These are phyloP conservation scores for Eledona agricola DNA, from an alignment of 2,888 invertebrate species.

Conservation along the genomic window DNA sequence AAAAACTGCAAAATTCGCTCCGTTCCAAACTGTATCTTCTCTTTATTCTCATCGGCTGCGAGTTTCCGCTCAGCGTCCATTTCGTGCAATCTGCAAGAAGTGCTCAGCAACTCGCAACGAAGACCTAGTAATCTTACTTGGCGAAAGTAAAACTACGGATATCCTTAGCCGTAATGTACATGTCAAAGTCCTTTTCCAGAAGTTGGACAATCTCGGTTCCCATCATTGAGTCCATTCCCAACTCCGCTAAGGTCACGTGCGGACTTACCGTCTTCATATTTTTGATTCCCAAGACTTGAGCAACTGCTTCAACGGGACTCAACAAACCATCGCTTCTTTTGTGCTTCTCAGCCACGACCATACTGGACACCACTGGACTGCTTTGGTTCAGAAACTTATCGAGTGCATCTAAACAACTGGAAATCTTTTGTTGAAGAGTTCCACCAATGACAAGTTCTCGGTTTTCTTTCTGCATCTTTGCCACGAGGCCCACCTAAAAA, in stretches of 20 bases:
- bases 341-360: constrained; percentile 87
- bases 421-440: constrained; percentile 73
- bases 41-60: no score
- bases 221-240: constrained; percentile 71
- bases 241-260: constrained; percentile 79
- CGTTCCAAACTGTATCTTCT: no score
- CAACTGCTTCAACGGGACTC: constrained; percentile 76
- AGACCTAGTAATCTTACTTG: constrained; percentile 3
- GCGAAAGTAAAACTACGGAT: constrained; percentile 76
- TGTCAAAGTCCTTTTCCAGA: constrained; percentile 85
- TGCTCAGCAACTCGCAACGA: background rate
- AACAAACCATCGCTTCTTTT: constrained; percentile 69
- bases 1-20: no score
- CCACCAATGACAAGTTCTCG: constrained; percentile 65
- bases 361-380: constrained; percentile 73
- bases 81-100: constrained; percentile 1
- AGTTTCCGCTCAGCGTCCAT: background rate
- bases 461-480: constrained; percentile 66
- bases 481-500: constrained; percentile 70
- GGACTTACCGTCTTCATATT: constrained; percentile 75
- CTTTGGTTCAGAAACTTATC: constrained; percentile 75
- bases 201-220: constrained; percentile 88
- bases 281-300: constrained; percentile 66
- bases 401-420: constrained; percentile 69
- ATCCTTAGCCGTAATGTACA: constrained; percentile 84